These are phyloP conservation scores for Hypomecis atomaria DNA, from an alignment of 2,888 invertebrate species.

Conservation along the genomic window DNA sequence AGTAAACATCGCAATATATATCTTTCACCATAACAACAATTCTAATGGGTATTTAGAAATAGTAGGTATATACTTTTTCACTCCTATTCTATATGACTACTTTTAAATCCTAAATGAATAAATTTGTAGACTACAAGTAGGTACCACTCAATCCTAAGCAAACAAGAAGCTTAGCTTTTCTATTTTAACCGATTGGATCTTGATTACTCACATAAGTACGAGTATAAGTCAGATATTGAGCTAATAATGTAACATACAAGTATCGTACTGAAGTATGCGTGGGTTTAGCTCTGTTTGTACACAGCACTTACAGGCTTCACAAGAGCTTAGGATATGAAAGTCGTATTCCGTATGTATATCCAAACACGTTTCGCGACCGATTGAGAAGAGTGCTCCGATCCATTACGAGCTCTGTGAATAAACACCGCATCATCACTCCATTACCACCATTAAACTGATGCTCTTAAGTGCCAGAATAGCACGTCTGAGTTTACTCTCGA, in stretches of 20 bases:
- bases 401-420: constrained; percentile 73
- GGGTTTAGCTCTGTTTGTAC: constrained; percentile 45
- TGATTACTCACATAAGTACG: constrained; percentile 12
- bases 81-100: too few relatives aligned
- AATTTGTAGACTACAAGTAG: too few relatives aligned
- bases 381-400: constrained; percentile 76
- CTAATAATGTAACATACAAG: constrained; percentile 46
- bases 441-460: constrained; percentile 57
- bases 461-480: constrained; percentile 53
- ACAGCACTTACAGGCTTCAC: constrained; percentile 53
- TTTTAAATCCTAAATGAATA: too few relatives aligned
- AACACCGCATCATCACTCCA: constrained; percentile 61
- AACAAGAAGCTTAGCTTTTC: not conserved
- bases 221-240: constrained; percentile 25
- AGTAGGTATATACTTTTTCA: too few relatives aligned
- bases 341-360: constrained; percentile 64
- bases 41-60: too few relatives aligned
- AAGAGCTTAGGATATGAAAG: constrained; percentile 71
- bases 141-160: not conserved
- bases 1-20: too few relatives aligned
- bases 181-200: not conserved
- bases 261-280: constrained; percentile 34
- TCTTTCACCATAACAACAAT: too few relatives aligned
- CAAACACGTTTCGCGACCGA: constrained; percentile 77
- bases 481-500: constrained; percentile 56